Conservation (phyloP, 2,888 invertebrate genomes). For the Morpho helenor region DNA sequence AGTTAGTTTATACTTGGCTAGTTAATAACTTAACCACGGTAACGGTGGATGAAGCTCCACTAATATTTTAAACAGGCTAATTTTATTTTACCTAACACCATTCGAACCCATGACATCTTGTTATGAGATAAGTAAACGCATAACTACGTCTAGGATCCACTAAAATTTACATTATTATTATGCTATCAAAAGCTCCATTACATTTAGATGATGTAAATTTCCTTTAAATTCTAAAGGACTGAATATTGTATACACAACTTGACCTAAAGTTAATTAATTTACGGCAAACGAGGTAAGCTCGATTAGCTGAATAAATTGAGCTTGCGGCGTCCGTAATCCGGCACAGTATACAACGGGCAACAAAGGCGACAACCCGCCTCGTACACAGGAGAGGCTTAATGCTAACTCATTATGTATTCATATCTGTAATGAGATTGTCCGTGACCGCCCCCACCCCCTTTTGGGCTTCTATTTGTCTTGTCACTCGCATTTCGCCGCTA, state of each 20-base stretch:
- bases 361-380: conserved; percentile 56
- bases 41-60: too few species aligned
- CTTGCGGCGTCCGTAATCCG: conserved; percentile 52
- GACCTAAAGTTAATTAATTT: conserved; percentile 45
- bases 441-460: conserved; percentile 45
- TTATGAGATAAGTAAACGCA: too few species aligned
- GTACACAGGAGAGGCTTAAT: conserved; percentile 62
- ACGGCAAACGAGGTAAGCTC: conserved; percentile 62
- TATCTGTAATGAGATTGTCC: conserved; percentile 75
- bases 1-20: too few species aligned
- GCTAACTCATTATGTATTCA: conserved; percentile 77
- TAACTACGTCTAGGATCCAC: too few species aligned
- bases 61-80: too few species aligned
- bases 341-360: conserved; percentile 62
- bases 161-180: too few species aligned
- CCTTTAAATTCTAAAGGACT: conserved; percentile 4
- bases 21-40: too few species aligned
- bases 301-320: conserved; percentile 74
- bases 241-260: conserved; percentile 18
- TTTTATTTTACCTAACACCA: too few species aligned
- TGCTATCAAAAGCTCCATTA: too few species aligned
- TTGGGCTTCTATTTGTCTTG: conserved; percentile 43
- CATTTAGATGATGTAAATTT: too few species aligned
- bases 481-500: conserved; percentile 46
- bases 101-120: too few species aligned